Base-by-base conservation (phyloP, 2,888 invertebrate genomes). In the Quadroppia sp. region DNA sequence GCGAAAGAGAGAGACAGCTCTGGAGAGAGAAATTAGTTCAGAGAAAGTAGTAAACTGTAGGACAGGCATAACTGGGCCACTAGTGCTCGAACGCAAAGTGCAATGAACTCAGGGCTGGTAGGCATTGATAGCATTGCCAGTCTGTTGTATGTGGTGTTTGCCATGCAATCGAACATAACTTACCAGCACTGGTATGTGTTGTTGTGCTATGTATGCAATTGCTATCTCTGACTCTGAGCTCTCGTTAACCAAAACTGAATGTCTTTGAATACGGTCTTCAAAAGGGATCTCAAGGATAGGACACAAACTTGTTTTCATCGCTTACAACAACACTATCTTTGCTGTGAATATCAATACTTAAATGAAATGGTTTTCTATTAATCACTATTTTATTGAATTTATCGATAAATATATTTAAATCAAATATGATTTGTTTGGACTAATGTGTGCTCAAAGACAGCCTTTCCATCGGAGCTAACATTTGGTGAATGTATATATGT, bases 11-110 rank as follows among this genome's bases (percentile, higher is more conserved):
- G 15, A 59, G 59, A 59, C 28, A 59, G 59, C 25, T n/a, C n/a
- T n/a, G n/a, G n/a, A n/a, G n/a, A n/a, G n/a, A 59, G 25, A 59
- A 59, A 59, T 59, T 59, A 59, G 59, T 59, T 59, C 59, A 59
- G 59, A 59, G 59, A 59, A 59, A 59, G 59, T 59, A 59, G 59
- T 59, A 59, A 59, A 59, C 28, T 59, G 59, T 59, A 59, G 59
- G 59, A 59, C 59, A 59, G 30, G 20, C 28, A 25, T 59, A 59
- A 59, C 25, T 59, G 59, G 59, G 59, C 59, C 59, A 59, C 59
- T 59, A 59, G 59, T 59, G 59, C 30, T 28, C 30, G 59, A 59
- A 59, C 59, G 30, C 30, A 59, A 28, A 59, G 59, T 28, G 59
- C 59, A 59, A 59, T 59, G 59, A 59, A 59, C 59, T 59, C 59